Evolutionary conservation across 2,113 vertebrate species (phyloP).

Genomic region (Sigmodon hispidus): DNA sequence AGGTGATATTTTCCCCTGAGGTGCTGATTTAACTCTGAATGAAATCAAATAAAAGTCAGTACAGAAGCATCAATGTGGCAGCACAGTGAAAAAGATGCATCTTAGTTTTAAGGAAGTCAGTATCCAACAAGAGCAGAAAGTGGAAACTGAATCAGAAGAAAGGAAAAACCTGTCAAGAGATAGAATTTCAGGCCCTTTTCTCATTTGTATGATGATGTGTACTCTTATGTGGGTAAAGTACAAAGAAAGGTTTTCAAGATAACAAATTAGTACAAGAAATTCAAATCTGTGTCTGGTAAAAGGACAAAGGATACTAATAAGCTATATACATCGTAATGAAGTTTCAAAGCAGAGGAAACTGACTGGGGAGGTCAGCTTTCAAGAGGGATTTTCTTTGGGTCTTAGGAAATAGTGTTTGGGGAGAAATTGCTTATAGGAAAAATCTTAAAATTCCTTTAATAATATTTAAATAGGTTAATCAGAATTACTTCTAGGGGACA

Average conservation of each 20-base stretch:
- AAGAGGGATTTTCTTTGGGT: conserved; percentile 28
- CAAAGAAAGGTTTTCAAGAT: conserved; percentile 20
- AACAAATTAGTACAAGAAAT: conserved; percentile 12
- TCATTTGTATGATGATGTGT: background rate
- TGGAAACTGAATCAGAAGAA: background rate
- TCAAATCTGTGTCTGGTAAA: conserved; percentile 12
- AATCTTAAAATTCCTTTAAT: background rate
- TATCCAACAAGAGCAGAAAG: background rate
- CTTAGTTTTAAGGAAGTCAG: conserved; percentile 21
- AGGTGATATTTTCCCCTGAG: background rate
- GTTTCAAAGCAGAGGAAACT: conserved; percentile 64
- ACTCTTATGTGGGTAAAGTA: background rate
- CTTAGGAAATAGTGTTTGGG: background rate
- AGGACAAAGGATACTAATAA: conserved; percentile 38
- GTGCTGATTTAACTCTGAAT: background rate
- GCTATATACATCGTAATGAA: conserved; percentile 55
- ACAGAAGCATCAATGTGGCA: background rate
- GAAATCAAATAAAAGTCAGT: background rate
- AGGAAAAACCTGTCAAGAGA: background rate
- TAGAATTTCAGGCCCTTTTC: background rate
- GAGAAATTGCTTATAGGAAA: background rate
- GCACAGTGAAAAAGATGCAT: background rate
- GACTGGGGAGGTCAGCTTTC: background rate
- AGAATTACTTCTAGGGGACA: conserved; percentile 17
- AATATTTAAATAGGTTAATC: background rate